phyloP scores from a whole-genome alignment of 2,113 vertebrate species.

The Lipotes vexillifer region DNA sequence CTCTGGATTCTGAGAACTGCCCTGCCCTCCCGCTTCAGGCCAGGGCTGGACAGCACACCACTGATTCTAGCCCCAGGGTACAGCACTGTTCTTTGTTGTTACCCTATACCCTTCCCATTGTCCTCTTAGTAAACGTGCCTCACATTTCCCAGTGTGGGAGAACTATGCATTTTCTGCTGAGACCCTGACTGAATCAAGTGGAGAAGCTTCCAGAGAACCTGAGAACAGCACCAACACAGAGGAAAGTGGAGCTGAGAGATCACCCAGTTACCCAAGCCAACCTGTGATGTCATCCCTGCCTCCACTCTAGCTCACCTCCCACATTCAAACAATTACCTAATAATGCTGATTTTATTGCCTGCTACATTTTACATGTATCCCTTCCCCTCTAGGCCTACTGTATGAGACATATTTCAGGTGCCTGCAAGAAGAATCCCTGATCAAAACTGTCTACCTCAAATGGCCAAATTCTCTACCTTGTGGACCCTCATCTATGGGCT shows the following conservation, averaged over 20 bases:
- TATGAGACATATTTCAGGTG: background rate
- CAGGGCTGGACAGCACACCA: background rate
- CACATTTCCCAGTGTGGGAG: background rate
- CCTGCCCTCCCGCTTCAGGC: background rate
- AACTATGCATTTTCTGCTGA: background rate
- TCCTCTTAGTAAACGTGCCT: background rate
- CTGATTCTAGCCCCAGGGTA: background rate
- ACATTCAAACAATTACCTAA: constrained; percentile 25
- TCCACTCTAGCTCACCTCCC: background rate
- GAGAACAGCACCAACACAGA: background rate
- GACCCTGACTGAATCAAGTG: background rate
- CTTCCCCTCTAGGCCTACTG: background rate
- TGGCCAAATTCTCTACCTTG: background rate
- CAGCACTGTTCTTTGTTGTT: background rate
- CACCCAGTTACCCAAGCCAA: background rate
- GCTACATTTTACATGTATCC: constrained; percentile 19
- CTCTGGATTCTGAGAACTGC: background rate
- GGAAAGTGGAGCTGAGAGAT: background rate
- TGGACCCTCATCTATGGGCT: background rate
- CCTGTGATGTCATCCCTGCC: background rate
- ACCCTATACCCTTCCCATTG: background rate
- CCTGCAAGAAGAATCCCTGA: background rate
- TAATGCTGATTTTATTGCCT: constrained; percentile 33
- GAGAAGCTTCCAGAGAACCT: background rate
- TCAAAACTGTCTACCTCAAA: background rate